Conservation (phyloP, 2,797 vertebrate genomes). For the Sebastes ruberrimus region DNA sequence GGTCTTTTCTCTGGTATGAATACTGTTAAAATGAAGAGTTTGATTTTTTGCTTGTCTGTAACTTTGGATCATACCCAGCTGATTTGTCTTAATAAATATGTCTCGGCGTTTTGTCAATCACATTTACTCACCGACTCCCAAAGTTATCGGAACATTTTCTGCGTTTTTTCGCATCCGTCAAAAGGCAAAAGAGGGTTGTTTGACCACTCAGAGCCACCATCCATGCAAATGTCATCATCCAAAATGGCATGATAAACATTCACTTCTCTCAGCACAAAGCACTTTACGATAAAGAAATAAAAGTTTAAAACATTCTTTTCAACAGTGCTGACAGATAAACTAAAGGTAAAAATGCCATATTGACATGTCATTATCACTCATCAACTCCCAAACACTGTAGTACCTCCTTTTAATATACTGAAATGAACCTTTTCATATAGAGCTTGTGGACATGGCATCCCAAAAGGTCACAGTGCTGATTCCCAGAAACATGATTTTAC, state of each 20-base stretch:
- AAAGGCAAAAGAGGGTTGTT: too few species aligned
- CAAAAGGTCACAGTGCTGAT: slow-evolving; percentile 40
- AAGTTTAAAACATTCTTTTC: not conserved
- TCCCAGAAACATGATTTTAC: slow-evolving; percentile 18
- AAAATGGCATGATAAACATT: too few species aligned
- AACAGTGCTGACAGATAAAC: not conserved
- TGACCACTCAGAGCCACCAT: too few species aligned
- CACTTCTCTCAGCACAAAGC: too few species aligned
- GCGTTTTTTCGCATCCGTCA: too few species aligned
- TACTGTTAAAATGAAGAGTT: not conserved
- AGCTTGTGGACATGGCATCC: slow-evolving; percentile 11
- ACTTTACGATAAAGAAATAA: too few species aligned
- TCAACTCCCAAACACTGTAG: slow-evolving; percentile 1
- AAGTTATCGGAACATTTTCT: too few species aligned
- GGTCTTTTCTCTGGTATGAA: not conserved
- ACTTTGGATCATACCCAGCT: not conserved
- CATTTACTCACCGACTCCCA: too few species aligned
- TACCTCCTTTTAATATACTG: slow-evolving; percentile 1
- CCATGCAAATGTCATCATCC: too few species aligned
- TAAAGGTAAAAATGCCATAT: not conserved
- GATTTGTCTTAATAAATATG: too few species aligned
- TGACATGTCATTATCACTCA: not conserved
- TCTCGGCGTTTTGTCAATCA: too few species aligned
- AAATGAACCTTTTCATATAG: slow-evolving; percentile 41
- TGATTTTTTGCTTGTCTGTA: too few species aligned